phyloP scores from a whole-genome alignment of 2,888 invertebrate genomes.

The Andrena fulva region DNA sequence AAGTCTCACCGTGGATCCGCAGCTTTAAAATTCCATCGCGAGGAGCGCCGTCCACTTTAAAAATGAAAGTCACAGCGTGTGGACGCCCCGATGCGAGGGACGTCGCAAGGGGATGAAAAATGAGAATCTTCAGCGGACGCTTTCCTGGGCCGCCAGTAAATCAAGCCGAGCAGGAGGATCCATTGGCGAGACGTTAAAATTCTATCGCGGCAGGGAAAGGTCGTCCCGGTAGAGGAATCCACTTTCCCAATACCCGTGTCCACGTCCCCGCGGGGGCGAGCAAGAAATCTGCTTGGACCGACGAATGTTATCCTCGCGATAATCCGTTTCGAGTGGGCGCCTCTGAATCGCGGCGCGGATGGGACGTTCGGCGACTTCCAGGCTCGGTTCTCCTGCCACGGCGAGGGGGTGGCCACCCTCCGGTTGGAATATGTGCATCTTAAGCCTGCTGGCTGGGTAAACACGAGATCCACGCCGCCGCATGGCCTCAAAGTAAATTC shows the following conservation, averaged over 20 bases:
- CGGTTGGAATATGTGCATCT: constrained; percentile 3
- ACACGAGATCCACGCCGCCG: constrained; percentile 21
- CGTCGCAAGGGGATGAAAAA: not conserved
- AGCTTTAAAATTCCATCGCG: too few species aligned
- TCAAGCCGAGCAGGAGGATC: not conserved
- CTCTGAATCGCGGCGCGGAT: not conserved
- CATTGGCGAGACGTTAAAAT: constrained; percentile 18
- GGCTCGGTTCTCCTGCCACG: not conserved
- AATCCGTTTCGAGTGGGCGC: constrained; percentile 14
- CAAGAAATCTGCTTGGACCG: constrained; percentile 28
- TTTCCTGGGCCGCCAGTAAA: not conserved
- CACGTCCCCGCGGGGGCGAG: not conserved
- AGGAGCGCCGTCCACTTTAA: too few species aligned
- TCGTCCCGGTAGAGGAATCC: not conserved
- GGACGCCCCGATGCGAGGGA: too few species aligned
- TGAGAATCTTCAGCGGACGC: not conserved
- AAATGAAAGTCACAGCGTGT: too few species aligned
- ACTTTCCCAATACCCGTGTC: constrained; percentile 6
- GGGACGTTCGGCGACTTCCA: constrained; percentile 20
- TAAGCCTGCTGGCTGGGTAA: constrained; percentile 22
- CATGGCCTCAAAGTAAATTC: constrained; percentile 26
- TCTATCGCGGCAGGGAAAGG: not conserved
- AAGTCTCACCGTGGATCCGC: too few species aligned
- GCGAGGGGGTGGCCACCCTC: not conserved
- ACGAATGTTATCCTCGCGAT: constrained; percentile 4